These are phyloP conservation scores for Agrotis clavis DNA, from an alignment of 2,888 invertebrate species.

Conservation along the genomic window DNA sequence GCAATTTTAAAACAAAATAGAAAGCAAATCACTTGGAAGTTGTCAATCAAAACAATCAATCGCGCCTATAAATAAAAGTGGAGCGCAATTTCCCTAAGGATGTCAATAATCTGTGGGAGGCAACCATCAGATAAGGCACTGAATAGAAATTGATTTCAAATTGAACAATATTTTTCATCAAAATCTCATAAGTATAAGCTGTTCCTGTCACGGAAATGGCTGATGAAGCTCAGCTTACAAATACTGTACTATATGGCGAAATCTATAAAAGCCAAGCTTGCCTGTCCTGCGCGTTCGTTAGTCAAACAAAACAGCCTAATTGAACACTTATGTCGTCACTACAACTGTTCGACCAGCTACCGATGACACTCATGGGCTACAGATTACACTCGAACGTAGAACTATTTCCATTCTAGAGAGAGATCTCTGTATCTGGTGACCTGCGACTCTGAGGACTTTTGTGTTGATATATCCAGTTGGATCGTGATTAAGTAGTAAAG, in stretches of 20 bases:
- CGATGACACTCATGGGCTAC: slow-evolving; percentile 32
- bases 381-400: slow-evolving; percentile 22
- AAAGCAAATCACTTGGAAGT: slow-evolving; percentile 42
- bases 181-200: background rate
- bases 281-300: slow-evolving; percentile 58
- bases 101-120: slow-evolving; percentile 42
- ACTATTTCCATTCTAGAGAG: slow-evolving; percentile 27
- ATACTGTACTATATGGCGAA: slow-evolving; percentile 8
- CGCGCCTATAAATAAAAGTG: slow-evolving; percentile 27
- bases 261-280: slow-evolving; percentile 62
- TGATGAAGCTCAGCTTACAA: slow-evolving; percentile 37
- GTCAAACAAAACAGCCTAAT: slow-evolving; percentile 74
- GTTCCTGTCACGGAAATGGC: slow-evolving; percentile 1
- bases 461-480: slow-evolving; percentile 65
- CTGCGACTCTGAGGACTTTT: slow-evolving; percentile 63
- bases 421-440: slow-evolving; percentile 45
- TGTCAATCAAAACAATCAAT: slow-evolving; percentile 52
- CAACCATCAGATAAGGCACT: slow-evolving; percentile 36
- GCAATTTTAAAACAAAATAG: slow-evolving; percentile 24
- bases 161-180: slow-evolving; percentile 26
- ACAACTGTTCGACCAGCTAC: slow-evolving; percentile 49
- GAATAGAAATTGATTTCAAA: slow-evolving; percentile 51
- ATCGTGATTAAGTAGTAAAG: slow-evolving; percentile 43
- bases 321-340: slow-evolving; percentile 74
- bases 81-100: slow-evolving; percentile 54